Conservation (phyloP, 2,113 vertebrate species). For the Macquaria ambigua region DNA sequence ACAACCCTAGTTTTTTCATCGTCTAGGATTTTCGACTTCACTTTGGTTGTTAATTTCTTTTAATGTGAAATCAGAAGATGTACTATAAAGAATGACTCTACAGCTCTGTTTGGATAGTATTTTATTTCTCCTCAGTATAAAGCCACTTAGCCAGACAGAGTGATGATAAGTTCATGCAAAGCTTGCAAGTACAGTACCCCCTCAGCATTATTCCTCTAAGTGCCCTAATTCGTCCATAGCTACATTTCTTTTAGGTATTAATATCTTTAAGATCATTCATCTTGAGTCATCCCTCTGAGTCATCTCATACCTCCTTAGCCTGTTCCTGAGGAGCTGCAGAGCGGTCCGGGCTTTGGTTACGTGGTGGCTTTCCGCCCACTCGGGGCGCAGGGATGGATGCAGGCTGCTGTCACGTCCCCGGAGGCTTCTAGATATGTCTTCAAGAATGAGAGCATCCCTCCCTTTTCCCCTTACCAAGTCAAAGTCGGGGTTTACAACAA, state of each 20-base stretch:
- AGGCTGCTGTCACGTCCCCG: constrained; percentile 93
- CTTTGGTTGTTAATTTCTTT: neutral
- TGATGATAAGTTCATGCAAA: constrained; percentile 21
- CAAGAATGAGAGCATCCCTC: constrained; percentile 93
- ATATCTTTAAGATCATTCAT: constrained; percentile 56
- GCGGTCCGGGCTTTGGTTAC: constrained; percentile 95
- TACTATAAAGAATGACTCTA: neutral
- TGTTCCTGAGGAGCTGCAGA: constrained; percentile 95
- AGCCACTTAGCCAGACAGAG: constrained; percentile 34
- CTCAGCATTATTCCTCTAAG: constrained; percentile 32
- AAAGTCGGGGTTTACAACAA: constrained; percentile 98
- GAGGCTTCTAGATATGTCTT: constrained; percentile 94
- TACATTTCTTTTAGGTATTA: constrained; percentile 49
- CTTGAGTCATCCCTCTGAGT: constrained; percentile 57
- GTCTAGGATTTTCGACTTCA: neutral
- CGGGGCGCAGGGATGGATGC: constrained; percentile 93
- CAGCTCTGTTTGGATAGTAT: neutral
- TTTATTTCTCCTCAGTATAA: constrained; percentile 33
- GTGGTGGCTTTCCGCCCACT: constrained; percentile 96
- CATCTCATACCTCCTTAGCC: constrained; percentile 84
- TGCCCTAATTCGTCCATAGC: constrained; percentile 27
- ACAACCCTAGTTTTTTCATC: neutral
- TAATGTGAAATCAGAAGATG: neutral
- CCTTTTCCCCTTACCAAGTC: constrained; percentile 95
- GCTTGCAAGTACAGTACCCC: constrained; percentile 38